Evolutionary conservation across 2,888 invertebrate genomes (phyloP).

Genomic region (Epinotia ramella): DNA sequence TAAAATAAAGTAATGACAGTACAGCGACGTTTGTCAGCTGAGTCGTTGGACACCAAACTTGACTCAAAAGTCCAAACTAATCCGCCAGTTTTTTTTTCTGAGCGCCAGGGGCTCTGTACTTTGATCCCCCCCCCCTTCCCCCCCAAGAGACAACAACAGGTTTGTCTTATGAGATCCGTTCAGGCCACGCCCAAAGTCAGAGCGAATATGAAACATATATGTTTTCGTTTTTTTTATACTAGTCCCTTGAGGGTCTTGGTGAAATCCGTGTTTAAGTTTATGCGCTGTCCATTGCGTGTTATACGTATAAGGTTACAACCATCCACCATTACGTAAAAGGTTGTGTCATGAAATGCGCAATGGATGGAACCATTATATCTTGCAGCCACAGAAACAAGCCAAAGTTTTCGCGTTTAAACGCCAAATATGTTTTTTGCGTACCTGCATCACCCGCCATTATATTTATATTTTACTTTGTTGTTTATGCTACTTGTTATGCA

Average conservation of each 20-base stretch:
- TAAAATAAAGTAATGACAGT: too few species aligned
- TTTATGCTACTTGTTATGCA: constrained; percentile 36
- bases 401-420: constrained; percentile 37
- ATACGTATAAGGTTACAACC: background rate
- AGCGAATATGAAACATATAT: background rate
- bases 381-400: constrained; percentile 36
- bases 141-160: too few species aligned
- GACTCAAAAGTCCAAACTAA: too few species aligned
- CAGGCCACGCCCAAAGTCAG: background rate
- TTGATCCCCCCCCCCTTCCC: too few species aligned
- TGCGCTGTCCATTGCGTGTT: constrained; percentile 16
- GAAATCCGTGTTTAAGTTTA: background rate
- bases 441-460: constrained; percentile 35
- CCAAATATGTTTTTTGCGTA: constrained; percentile 43
- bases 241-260: background rate
- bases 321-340: too few species aligned
- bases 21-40: too few species aligned
- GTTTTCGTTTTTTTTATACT: background rate
- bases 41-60: too few species aligned
- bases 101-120: too few species aligned
- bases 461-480: constrained; percentile 41
- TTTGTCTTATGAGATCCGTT: background rate
- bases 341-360: background rate
- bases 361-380: constrained; percentile 2
- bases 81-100: too few species aligned